Evolutionary conservation across 92 coral and sea anemone species (phyloP).

Genomic region (Umimayanthus kanabou): DNA sequence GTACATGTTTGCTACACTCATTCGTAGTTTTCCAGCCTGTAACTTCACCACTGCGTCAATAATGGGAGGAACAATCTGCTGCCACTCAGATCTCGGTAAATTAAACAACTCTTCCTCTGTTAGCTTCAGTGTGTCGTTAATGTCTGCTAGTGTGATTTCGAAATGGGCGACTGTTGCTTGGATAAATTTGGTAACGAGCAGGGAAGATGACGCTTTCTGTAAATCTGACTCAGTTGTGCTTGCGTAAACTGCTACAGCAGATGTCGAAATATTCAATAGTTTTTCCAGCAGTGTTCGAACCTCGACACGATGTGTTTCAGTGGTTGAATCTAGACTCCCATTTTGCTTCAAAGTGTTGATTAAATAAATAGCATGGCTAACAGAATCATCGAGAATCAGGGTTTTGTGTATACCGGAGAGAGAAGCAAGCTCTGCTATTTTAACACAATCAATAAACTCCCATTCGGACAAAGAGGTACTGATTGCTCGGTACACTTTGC

Average conservation of each 20-base stretch:
- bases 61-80: conserved; percentile 38
- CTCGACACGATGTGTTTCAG: conserved; percentile 21
- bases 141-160: conserved; percentile 37
- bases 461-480: conserved; percentile 57
- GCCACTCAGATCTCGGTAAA: conserved; percentile 64
- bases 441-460: conserved; percentile 61
- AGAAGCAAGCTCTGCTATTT: conserved; percentile 45
- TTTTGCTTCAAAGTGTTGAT: conserved; percentile 13
- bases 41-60: conserved; percentile 23
- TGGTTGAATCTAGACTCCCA: conserved; percentile 29
- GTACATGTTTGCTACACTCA: conserved; percentile 44
- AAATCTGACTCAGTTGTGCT: conserved; percentile 13
- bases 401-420: conserved; percentile 22
- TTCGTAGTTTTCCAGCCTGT: conserved; percentile 19
- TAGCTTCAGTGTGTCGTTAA: conserved; percentile 41
- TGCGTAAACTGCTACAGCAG: conserved; percentile 49
- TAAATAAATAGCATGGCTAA: conserved; percentile 39
- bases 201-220: conserved; percentile 32
- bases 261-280: conserved; percentile 55
- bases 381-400: conserved; percentile 47
- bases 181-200: conserved; percentile 44
- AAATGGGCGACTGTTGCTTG: conserved; percentile 61
- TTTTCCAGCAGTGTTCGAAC: neutral
- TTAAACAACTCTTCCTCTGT: neutral
- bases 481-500: neutral